Evolutionary conservation across 2,888 invertebrate genomes (phyloP).

Genomic region (Geophilus truncorum): DNA sequence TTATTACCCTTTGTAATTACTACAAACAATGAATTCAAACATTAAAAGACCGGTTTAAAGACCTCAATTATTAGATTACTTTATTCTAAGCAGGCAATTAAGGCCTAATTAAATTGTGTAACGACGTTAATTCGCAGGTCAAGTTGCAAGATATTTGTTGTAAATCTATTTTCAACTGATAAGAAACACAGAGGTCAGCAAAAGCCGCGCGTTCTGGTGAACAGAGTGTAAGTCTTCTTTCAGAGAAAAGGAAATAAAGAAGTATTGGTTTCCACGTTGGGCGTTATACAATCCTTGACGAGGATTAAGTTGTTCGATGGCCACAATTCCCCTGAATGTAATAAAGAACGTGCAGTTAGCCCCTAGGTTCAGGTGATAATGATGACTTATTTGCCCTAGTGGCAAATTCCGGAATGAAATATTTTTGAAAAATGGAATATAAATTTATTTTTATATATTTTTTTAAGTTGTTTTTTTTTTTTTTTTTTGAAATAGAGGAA

Average conservation of each 20-base stretch:
- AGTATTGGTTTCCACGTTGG: not conserved
- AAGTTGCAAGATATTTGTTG: not conserved
- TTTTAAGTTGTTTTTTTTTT: not conserved
- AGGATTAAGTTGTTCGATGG: not conserved
- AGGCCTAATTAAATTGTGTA: not conserved
- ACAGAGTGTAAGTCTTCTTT: not conserved
- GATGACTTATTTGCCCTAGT: no score
- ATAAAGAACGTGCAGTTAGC: no score
- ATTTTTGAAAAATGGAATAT: no score
- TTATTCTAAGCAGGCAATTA: not conserved
- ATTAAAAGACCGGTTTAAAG: no score
- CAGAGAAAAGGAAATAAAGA: not conserved
- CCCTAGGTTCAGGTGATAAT: no score
- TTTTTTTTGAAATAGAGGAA: no score
- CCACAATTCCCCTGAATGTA: not conserved
- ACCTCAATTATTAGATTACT: not conserved
- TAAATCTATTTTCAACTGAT: not conserved
- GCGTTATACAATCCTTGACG: not conserved
- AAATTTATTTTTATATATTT: no score
- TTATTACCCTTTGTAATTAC: no score
- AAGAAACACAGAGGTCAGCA: not conserved
- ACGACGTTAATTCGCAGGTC: not conserved
- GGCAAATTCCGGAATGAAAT: no score
- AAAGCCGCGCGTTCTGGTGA: not conserved
- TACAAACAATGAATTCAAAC: no score